A percentile compares a stretch with the other conserved stretches of the same genome.
Evolutionary conservation across 2,113 vertebrate genomes (phyloP).

Genomic region (Cercopithecus mona): DNA sequence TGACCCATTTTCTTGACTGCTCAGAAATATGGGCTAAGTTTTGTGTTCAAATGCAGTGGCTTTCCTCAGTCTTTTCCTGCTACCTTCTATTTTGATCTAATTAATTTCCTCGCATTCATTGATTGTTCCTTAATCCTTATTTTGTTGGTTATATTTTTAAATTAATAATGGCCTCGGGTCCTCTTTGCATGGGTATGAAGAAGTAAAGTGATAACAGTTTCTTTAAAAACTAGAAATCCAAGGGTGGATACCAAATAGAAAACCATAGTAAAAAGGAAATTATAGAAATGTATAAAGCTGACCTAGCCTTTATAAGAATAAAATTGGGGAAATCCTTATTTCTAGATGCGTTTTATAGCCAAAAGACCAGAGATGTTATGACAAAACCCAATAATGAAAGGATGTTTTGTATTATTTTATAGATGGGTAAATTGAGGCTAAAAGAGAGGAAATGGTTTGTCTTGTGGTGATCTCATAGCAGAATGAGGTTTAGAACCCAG

Average conservation of each 20-base stretch:
- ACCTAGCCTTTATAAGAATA: neutral
- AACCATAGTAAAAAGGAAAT: neutral
- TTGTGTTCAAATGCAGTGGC: neutral
- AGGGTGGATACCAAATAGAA: neutral
- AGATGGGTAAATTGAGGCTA: neutral
- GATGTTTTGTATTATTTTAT: neutral
- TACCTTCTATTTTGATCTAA: neutral
- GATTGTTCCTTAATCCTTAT: neutral
- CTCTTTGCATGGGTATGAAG: neutral
- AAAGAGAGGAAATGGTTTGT: neutral
- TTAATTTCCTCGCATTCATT: neutral
- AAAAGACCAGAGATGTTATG: neutral
- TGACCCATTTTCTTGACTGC: neutral
- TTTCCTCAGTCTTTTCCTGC: neutral
- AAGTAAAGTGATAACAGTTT: neutral
- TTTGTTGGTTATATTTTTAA: neutral
- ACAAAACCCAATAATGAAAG: neutral
- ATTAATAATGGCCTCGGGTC: neutral
- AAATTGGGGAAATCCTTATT: neutral
- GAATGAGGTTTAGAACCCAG: neutral
- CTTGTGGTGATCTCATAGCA: neutral
- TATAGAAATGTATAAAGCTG: neutral
- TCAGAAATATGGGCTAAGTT: neutral
- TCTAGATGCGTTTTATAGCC: neutral
- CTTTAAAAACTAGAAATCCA: constrained; percentile 30